Conservation (phyloP, 2,797 vertebrate species). For the Poecilia picta region DNA sequence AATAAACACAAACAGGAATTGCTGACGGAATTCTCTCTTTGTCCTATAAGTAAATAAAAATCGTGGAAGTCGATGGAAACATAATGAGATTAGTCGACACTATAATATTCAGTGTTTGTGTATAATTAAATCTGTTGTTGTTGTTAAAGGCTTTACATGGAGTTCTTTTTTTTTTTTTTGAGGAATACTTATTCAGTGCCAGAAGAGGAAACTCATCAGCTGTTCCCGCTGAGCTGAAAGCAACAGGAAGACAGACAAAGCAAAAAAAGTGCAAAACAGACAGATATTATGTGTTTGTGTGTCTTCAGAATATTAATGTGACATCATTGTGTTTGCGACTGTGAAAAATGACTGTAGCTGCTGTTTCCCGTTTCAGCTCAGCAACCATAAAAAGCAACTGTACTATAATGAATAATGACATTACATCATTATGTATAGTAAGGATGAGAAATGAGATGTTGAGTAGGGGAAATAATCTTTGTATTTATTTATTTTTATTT, state of each 20-base stretch:
- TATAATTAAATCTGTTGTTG: background rate
- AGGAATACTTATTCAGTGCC: conserved; percentile 55
- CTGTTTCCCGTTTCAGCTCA: conserved; percentile 51
- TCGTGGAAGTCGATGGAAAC: background rate
- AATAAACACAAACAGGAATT: conserved; percentile 3
- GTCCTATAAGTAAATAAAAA: background rate
- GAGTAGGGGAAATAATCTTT: conserved; percentile 15
- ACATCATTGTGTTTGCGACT: conserved; percentile 27
- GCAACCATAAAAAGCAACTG: conserved; percentile 44
- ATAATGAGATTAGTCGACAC: background rate
- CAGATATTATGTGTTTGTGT: conserved; percentile 21
- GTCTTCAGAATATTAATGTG: conserved; percentile 31
- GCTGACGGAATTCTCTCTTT: background rate
- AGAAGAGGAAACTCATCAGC: conserved; percentile 69
- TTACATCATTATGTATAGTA: conserved; percentile 6
- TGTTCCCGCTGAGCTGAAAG: conserved; percentile 67
- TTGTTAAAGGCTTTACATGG: conserved; percentile 1
- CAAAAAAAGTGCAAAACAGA: conserved; percentile 25
- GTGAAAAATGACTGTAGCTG: conserved; percentile 60
- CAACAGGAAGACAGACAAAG: conserved; percentile 59
- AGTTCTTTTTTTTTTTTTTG: conserved; percentile 10
- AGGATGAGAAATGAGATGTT: conserved; percentile 20
- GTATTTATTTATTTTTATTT: background rate
- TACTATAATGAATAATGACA: conserved; percentile 35
- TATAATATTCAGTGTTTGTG: background rate